A percentile compares a stretch with the other conserved stretches of the same genome.
These are phyloP conservation scores for Falco concolor DNA, from an alignment of 2,797 vertebrate genomes.

Conservation along the genomic window DNA sequence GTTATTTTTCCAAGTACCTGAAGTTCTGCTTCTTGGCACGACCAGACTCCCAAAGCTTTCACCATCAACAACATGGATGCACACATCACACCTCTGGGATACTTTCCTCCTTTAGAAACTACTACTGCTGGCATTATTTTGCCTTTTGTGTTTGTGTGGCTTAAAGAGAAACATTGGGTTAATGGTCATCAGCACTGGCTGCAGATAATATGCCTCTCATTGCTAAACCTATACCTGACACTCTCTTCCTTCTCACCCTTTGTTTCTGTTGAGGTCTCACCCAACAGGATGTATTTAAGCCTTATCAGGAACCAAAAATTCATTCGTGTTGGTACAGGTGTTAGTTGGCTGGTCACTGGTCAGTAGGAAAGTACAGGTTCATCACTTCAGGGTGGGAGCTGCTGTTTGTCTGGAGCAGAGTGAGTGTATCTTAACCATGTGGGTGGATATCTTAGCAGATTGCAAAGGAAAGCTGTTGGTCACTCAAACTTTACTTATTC, in stretches of 20 bases:
- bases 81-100: background rate
- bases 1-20: background rate
- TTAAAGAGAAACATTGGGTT: background rate
- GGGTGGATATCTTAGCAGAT: background rate
- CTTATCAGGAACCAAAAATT: background rate
- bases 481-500: background rate
- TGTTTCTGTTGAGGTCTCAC: background rate
- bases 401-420: background rate
- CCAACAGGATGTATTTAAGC: background rate
- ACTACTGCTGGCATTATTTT: background rate
- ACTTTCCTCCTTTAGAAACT: background rate
- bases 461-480: background rate
- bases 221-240: background rate
- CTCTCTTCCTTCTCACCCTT: background rate
- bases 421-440: background rate
- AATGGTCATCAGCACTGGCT: background rate
- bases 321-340: background rate
- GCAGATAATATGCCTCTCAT: background rate
- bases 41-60: background rate
- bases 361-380: background rate
- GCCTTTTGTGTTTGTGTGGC: background rate
- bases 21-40: background rate
- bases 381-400: background rate
- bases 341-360: background rate
- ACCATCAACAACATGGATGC: background rate